phyloP scores from a whole-genome alignment of 2,888 invertebrate genomes.

The Pandemis heparana region DNA sequence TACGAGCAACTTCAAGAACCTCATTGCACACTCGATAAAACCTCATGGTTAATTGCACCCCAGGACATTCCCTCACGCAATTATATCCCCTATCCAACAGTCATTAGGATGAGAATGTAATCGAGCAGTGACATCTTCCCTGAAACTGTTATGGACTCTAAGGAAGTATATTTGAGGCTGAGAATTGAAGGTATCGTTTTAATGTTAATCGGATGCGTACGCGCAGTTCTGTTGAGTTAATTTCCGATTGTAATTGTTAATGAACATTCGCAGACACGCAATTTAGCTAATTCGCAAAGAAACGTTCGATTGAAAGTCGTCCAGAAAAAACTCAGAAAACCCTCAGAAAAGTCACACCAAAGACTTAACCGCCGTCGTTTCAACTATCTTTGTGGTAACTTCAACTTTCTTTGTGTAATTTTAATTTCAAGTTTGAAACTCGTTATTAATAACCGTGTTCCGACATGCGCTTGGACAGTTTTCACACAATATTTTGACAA shows the following conservation, averaged over 20 bases:
- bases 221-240: conserved; percentile 49
- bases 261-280: conserved; percentile 58
- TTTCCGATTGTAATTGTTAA: conserved; percentile 64
- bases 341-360: background rate
- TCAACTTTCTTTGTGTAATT: too few species aligned
- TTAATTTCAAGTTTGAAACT: too few species aligned
- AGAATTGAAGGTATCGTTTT: background rate
- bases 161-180: background rate
- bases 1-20: conserved; percentile 25
- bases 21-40: conserved; percentile 43
- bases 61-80: conserved; percentile 6
- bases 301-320: conserved; percentile 42
- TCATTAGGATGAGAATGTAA: conserved; percentile 12
- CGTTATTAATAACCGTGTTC: too few species aligned
- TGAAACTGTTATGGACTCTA: background rate
- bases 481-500: too few species aligned
- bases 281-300: conserved; percentile 60
- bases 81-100: conserved; percentile 12
- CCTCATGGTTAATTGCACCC: conserved; percentile 29
- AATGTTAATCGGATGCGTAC: conserved; percentile 49
- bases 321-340: background rate
- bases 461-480: too few species aligned
- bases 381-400: too few species aligned
- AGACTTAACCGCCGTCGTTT: too few species aligned
- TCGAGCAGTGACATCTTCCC: background rate